Evolutionary conservation across 2,113 vertebrate species (phyloP).

Genomic region (Dryoscopus gambensis): DNA sequence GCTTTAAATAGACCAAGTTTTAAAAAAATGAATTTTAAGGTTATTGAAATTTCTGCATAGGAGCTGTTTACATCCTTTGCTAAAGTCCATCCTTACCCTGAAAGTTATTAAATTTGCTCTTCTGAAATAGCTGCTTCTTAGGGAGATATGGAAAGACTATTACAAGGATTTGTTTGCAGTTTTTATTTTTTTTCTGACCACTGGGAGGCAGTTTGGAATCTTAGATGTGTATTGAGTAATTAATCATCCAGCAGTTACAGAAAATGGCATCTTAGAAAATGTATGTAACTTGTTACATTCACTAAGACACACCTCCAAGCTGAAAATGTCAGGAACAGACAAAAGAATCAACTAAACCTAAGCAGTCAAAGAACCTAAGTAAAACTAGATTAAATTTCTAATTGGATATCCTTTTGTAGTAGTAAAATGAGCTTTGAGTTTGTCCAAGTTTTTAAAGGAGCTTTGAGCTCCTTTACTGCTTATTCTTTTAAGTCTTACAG

Average conservation of each 20-base stretch:
- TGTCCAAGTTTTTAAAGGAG: no score
- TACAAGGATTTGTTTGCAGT: neutral
- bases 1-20: neutral
- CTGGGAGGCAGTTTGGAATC: neutral
- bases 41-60: neutral
- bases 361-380: neutral
- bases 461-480: neutral
- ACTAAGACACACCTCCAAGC: neutral
- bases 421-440: neutral
- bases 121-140: neutral
- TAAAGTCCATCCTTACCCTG: neutral
- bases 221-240: neutral
- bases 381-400: neutral
- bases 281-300: neutral
- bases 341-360: neutral
- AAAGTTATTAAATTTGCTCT: neutral
- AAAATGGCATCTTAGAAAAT: neutral
- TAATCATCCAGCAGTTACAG: neutral
- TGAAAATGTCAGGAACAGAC: neutral
- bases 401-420: neutral
- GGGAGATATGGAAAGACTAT: neutral
- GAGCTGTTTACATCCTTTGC: neutral
- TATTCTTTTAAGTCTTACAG: neutral
- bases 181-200: neutral
- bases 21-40: neutral